Conservation (phyloP, 2,888 invertebrate species). For the Linnaemya vulpina region DNA sequence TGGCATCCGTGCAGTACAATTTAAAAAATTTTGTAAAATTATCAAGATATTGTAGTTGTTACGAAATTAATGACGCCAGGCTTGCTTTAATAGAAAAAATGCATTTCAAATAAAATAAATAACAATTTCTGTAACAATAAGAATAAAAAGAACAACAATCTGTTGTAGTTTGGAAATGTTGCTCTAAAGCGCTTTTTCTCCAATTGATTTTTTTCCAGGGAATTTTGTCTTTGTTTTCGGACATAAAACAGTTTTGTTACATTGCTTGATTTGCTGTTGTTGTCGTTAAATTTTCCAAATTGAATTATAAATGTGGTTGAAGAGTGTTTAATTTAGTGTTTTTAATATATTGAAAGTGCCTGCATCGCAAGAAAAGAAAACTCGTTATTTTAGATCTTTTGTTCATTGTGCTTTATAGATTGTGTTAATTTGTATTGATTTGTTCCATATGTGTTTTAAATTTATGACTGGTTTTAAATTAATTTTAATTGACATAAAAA, state of each 20-base stretch:
- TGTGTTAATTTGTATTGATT: slow-evolving; percentile 40
- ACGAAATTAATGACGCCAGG: slow-evolving; percentile 32
- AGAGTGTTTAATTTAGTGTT: slow-evolving; percentile 65
- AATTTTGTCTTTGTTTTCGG: slow-evolving; percentile 37
- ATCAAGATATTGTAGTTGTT: slow-evolving; percentile 40
- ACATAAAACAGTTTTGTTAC: slow-evolving; percentile 39
- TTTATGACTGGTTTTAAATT: slow-evolving; percentile 39
- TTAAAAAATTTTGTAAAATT: slow-evolving; percentile 31
- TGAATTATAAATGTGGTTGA: slow-evolving; percentile 68
- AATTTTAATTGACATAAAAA: slow-evolving; percentile 19
- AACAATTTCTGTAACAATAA: slow-evolving; percentile 42
- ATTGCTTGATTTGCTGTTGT: slow-evolving; percentile 27
- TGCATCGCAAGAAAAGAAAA: slow-evolving; percentile 39
- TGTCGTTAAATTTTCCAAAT: slow-evolving; percentile 63
- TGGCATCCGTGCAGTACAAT: slow-evolving; percentile 60
- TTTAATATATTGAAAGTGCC: slow-evolving; percentile 60
- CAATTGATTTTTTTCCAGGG: slow-evolving; percentile 53
- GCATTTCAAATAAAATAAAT: slow-evolving; percentile 27
- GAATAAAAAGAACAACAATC: slow-evolving; percentile 10
- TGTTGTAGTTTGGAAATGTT: slow-evolving; percentile 18
- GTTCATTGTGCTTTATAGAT: slow-evolving; percentile 21
- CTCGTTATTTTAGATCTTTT: slow-evolving; percentile 46
- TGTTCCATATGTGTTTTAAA: background rate
- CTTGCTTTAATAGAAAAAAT: slow-evolving; percentile 40
- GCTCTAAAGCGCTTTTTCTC: slow-evolving; percentile 40